Evolutionary conservation across 1,140 invertebrate species (phyloP).

Genomic region (Solenopsis fugax): DNA sequence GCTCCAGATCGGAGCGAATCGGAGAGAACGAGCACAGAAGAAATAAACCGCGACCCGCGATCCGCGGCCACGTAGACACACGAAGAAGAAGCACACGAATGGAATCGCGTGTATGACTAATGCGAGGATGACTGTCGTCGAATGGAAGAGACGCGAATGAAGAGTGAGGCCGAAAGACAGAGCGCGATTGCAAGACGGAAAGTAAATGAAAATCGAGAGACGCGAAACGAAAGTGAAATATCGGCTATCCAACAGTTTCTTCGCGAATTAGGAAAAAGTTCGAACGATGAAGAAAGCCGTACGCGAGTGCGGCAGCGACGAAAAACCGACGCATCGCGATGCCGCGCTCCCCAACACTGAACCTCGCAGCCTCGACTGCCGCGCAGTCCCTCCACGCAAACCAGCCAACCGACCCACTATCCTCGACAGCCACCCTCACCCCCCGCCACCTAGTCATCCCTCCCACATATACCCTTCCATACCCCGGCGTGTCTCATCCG

Average conservation of each 20-base stretch:
- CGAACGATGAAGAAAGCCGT: constrained; percentile 71
- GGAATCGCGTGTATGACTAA: constrained; percentile 2
- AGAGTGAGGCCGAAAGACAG: not conserved
- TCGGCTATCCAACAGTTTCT: constrained; percentile 36
- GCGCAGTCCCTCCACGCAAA: constrained; percentile 85
- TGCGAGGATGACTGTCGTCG: not conserved
- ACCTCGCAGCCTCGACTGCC: constrained; percentile 83
- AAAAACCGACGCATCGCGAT: constrained; percentile 84
- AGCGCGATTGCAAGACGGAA: not conserved
- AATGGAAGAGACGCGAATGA: not conserved
- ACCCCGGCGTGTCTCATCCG: constrained; percentile 65
- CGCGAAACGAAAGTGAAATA: constrained; percentile 8
- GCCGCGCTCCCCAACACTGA: constrained; percentile 85
- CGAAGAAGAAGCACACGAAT: not conserved
- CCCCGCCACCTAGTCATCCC: constrained; percentile 72
- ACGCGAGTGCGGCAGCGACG: constrained; percentile 78
- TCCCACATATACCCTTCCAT: constrained; percentile 71
- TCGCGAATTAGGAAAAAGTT: constrained; percentile 58
- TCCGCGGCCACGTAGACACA: not conserved
- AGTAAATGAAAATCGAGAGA: not conserved
- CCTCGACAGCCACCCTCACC: constrained; percentile 77
- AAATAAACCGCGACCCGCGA: not conserved
- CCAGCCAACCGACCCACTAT: constrained; percentile 80
- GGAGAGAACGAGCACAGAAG: not conserved
- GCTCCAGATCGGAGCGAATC: constrained; percentile 16